A percentile compares a stretch with the other conserved stretches of the same genome.
Evolutionary conservation across 2,888 invertebrate genomes (phyloP).

Genomic region (Noctua janthina): DNA sequence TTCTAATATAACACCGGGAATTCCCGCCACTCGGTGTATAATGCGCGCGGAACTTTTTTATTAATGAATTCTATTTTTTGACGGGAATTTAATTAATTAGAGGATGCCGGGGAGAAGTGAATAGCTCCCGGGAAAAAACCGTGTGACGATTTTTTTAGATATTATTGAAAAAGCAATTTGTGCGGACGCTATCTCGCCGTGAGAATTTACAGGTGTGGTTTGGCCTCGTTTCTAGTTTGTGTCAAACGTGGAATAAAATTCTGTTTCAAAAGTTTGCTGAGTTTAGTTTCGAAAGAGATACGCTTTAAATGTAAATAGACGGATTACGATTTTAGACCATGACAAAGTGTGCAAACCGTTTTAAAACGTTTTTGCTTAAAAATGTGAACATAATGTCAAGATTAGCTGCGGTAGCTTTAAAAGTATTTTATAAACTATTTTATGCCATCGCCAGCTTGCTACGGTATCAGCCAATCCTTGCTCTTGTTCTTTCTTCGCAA

Average conservation of each 20-base stretch:
- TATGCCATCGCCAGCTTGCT: conserved; percentile 12
- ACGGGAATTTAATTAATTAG: conserved; percentile 81
- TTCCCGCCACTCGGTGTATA: conserved; percentile 68
- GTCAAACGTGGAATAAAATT: conserved; percentile 30
- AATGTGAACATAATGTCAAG: conserved; percentile 23
- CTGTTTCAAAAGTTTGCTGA: conserved; percentile 25
- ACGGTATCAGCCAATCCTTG: conserved; percentile 14
- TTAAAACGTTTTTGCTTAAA: conserved; percentile 23
- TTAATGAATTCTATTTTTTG: conserved; percentile 82
- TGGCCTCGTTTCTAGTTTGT: conserved; percentile 22
- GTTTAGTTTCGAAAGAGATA: conserved; percentile 25
- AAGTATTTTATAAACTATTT: conserved; percentile 22
- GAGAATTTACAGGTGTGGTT: conserved; percentile 45
- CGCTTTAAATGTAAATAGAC: conserved; percentile 41
- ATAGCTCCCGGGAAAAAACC: conserved; percentile 53
- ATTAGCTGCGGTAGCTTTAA: conserved; percentile 20
- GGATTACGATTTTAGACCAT: conserved; percentile 27
- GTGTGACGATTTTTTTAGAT: conserved; percentile 41
- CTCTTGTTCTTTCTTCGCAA: conserved; percentile 8
- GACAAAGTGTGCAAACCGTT: conserved; percentile 24
- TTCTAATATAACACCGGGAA: conserved; percentile 80
- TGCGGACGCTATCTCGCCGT: conserved; percentile 28
- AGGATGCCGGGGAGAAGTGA: conserved; percentile 63
- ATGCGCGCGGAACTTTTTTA: conserved; percentile 74
- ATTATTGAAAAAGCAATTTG: conserved; percentile 52